These are phyloP conservation scores for Crax fasciolata DNA, from an alignment of 2,797 vertebrate species.

Conservation along the genomic window DNA sequence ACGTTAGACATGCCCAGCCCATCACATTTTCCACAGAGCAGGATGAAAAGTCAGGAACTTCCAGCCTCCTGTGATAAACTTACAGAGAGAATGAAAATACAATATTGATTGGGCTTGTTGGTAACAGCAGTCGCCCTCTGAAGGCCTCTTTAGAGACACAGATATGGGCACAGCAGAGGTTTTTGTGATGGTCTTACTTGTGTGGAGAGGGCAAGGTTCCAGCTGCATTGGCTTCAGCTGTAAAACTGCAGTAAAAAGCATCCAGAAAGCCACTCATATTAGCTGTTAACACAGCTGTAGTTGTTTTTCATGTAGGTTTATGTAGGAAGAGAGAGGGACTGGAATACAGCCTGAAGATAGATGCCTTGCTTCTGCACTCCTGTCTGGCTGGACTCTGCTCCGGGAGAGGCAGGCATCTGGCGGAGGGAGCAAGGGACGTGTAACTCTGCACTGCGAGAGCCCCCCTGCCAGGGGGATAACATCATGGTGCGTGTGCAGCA, in stretches of 20 bases:
- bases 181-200: not conserved
- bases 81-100: not conserved
- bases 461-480: not conserved
- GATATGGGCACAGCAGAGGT: not conserved
- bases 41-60: not conserved
- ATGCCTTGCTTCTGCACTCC: not conserved
- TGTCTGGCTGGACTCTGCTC: not conserved
- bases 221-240: not conserved
- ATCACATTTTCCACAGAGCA: not conserved
- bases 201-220: not conserved
- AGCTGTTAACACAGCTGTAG: not conserved
- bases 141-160: rapidly evolving
- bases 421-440: not conserved
- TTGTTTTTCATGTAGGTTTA: not conserved
- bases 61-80: not conserved
- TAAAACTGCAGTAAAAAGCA: not conserved
- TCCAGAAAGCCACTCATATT: not conserved
- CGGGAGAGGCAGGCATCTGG: not conserved
- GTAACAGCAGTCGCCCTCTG: not conserved
- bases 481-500: not conserved
- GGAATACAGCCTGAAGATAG: not conserved
- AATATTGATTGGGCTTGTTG: not conserved
- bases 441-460: not conserved
- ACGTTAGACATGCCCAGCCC: not conserved
- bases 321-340: not conserved